Base-by-base conservation (phyloP, 2,888 invertebrate species). In the Oscheius sp. region DNA sequence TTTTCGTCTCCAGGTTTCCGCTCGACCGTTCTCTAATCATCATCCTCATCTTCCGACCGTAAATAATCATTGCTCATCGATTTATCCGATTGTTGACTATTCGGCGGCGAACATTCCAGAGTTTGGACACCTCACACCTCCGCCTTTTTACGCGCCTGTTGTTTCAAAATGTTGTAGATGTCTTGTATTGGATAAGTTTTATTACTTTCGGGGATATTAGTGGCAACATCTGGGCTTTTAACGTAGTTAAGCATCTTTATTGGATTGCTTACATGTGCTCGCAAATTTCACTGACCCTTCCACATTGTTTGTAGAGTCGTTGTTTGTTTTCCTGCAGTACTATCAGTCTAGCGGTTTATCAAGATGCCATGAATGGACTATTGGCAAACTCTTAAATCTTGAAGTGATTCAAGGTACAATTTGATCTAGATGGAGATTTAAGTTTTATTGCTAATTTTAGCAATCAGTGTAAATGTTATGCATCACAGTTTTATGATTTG, bases 21-120 rank as follows among this genome's bases (percentile, higher is more conserved):
- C 11, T 1, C 32, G n/a, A 68, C 55, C 55, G 55, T 68, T 55
- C 42, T 55, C 55, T 35, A 53, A 68, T 53, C 68, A 55, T 68
- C 42, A 21, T 33, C 51, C 68, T 68, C 68, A 68, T 53, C 68
- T 53, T 63, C 42, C 65, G 50, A 65, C 65, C 68, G 68, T 68
- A 68, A 68, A 68, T 68, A 68, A 68, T 68, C 68, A 55, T 68
- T 37, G 68, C 53, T 37, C 53, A 68, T 68, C 68, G 68, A 68
- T 68, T 68, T 68, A 68, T 68, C 68, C 55, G 33, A 68, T 11
- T 68, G 68, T 68, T 68, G 68, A 68, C 68, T 51, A 55, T 55
- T 68, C 68, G 55, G 35, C 48, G 50, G 55, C 68, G 68, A 68
- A 68, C 68, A 68, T 68, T 68, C 68, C 68, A 68, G 68, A 53